A percentile compares a stretch with the other conserved stretches of the same genome.
These are phyloP conservation scores for Epinotia brunnichana DNA, from an alignment of 2,888 invertebrate species.

Conservation along the genomic window DNA sequence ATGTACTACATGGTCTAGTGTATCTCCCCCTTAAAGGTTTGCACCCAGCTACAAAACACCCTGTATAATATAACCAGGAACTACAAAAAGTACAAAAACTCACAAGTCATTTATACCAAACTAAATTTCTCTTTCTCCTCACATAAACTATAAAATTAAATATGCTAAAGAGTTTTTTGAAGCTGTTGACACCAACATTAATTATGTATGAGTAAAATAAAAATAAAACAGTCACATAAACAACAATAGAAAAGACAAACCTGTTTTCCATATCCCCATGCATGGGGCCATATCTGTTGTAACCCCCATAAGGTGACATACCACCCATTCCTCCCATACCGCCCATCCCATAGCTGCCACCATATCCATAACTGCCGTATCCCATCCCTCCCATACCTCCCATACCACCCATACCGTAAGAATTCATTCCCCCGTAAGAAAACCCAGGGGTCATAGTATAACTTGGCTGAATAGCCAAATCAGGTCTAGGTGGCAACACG, in stretches of 20 bases:
- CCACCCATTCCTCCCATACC: constrained; percentile 58
- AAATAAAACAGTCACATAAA: background rate
- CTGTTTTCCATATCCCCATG: constrained; percentile 86
- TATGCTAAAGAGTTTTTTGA: background rate
- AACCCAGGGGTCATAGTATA: constrained; percentile 62
- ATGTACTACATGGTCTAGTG: too few relatives aligned
- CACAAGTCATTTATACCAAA: background rate
- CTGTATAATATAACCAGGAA: background rate
- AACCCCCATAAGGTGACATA: constrained; percentile 72
- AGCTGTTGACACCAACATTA: background rate
- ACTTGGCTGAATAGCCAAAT: constrained; percentile 58
- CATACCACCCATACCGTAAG: constrained; percentile 42
- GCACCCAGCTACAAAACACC: too few relatives aligned
- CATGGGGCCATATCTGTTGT: constrained; percentile 73
- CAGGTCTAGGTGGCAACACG: constrained; percentile 69
- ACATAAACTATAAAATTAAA: background rate
- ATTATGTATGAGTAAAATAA: background rate
- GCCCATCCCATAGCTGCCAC: constrained; percentile 50
- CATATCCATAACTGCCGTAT: constrained; percentile 59
- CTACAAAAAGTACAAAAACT: too few relatives aligned
- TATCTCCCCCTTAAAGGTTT: too few relatives aligned
- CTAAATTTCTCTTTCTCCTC: background rate
- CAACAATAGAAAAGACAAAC: constrained; percentile 58
- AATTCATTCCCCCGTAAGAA: constrained; percentile 47
- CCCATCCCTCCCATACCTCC: constrained; percentile 40